Base-by-base conservation (phyloP, 2,113 vertebrate species). In the Heterotis niloticus region DNA sequence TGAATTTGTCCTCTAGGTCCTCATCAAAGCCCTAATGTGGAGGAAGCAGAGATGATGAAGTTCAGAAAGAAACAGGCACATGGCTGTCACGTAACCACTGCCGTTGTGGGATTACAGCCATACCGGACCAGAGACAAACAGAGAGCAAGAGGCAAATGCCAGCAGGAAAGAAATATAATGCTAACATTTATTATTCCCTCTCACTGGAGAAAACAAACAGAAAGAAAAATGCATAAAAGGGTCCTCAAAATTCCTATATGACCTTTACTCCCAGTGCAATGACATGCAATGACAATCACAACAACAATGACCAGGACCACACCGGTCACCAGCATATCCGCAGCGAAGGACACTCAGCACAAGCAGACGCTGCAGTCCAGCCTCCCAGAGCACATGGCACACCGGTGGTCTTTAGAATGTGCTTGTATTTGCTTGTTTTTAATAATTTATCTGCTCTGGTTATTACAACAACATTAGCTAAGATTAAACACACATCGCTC, bases 381-480 rank as follows among this genome's bases (percentile, higher is more conserved):
- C 13, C 16, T 34, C 24, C n/a, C 12, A 20, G 24, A 29, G 29
- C 82, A 14, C 77, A 5, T 78, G 60, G 78, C 79, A 79, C 85
- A 84, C 51, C 78, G 88, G 87, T 90, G 88, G 89, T 88, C 85
- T 87, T 81, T 80, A 81, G 71, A 86, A 84, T 88, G 89, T 86
- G 83, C 83, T 84, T 68, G 62, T 86, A 90, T 89, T 88, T 90
- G 87, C 89, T 91, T 92, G 90, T 92, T 92, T 93, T 92, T 88
- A 93, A 93, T 93, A 91, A 92, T 93, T 93, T 87, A 93, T 91
- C 87, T 82, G 26, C 74, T 75, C 57, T 44, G 84, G 89, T 92
- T 93, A 92, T 93, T 93, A 90, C 92, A 92, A 91, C 90, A 91
- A 91, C 92, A 93, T 92, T 93, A 92, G 92, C 91, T 86, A 86